Evolutionary conservation across 2,797 vertebrate species (phyloP).

Genomic region (Hydrophis major): DNA sequence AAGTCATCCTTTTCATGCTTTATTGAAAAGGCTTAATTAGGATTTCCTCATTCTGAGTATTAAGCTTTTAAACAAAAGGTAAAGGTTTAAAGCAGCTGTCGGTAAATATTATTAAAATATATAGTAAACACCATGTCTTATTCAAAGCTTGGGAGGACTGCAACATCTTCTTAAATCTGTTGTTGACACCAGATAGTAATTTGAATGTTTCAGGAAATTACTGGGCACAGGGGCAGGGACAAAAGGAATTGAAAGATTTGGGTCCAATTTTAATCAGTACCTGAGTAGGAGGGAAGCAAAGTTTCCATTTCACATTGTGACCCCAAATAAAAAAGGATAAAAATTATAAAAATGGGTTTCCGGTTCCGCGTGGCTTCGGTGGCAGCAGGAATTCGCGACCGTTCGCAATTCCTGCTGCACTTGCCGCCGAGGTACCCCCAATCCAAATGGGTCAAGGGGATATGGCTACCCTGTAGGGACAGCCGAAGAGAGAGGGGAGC

Average conservation of each 20-base stretch:
- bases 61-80: slow-evolving; percentile 59
- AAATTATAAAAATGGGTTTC: background rate
- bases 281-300: background rate
- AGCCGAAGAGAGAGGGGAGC: too few species aligned
- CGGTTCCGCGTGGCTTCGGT: too few species aligned
- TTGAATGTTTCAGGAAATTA: slow-evolving; percentile 12
- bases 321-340: background rate
- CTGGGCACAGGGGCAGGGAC: background rate
- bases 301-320: background rate
- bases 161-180: slow-evolving; percentile 31
- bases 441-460: too few species aligned
- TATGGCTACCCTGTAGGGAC: too few species aligned
- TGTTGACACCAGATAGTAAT: slow-evolving; percentile 13
- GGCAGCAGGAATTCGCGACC: too few species aligned
- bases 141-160: slow-evolving; percentile 44
- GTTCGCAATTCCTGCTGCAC: too few species aligned
- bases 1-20: slow-evolving; percentile 48
- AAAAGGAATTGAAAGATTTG: slow-evolving; percentile 25
- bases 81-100: slow-evolving; percentile 60
- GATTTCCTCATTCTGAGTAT: slow-evolving; percentile 48
- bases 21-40: slow-evolving; percentile 60
- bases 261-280: background rate
- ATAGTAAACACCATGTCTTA: slow-evolving; percentile 51
- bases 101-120: slow-evolving; percentile 56
- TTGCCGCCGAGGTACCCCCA: too few species aligned